A percentile compares a stretch with the other conserved stretches of the same genome.
Evolutionary conservation across 2,113 vertebrate genomes (phyloP).

Genomic region (Ictidomys tridecemlineatus): DNA sequence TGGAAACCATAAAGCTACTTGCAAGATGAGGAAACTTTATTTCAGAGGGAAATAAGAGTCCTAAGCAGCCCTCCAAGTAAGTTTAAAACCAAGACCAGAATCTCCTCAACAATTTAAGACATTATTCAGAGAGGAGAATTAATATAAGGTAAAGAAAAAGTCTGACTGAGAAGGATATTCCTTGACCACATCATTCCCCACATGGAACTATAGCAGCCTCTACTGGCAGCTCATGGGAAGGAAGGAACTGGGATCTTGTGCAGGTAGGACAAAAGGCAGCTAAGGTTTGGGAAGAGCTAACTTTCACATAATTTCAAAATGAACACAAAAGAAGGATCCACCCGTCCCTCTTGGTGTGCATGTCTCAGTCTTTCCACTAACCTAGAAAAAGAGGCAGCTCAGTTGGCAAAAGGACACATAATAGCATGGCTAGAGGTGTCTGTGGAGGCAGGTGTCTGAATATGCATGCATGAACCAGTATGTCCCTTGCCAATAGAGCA

Average conservation of each 20-base stretch:
- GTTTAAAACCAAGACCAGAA: conserved; percentile 52
- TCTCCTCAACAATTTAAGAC: conserved; percentile 42
- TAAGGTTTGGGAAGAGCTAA: background rate
- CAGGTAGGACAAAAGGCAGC: background rate
- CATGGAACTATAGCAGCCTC: conserved; percentile 64
- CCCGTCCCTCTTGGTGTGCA: background rate
- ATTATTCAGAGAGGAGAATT: background rate
- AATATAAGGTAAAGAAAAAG: background rate
- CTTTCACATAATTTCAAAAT: conserved; percentile 18
- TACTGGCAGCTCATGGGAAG: conserved; percentile 68
- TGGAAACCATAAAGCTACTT: conserved; percentile 56
- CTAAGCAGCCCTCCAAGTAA: conserved; percentile 31
- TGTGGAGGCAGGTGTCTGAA: background rate
- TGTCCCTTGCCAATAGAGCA: conserved; percentile 60
- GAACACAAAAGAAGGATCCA: conserved; percentile 37
- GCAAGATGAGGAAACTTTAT: conserved; percentile 68
- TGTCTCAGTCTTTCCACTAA: conserved; percentile 51
- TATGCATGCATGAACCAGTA: background rate
- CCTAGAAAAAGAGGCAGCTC: background rate
- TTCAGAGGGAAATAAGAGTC: conserved; percentile 59
- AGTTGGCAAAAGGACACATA: background rate
- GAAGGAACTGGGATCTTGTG: background rate
- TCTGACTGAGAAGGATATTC: background rate
- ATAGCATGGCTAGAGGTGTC: background rate
- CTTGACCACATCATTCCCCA: background rate